Evolutionary conservation across 2,113 vertebrate species (phyloP), one percentile per base, ranked within the genome.

Genomic region (Malurus cyaneus): DNA sequence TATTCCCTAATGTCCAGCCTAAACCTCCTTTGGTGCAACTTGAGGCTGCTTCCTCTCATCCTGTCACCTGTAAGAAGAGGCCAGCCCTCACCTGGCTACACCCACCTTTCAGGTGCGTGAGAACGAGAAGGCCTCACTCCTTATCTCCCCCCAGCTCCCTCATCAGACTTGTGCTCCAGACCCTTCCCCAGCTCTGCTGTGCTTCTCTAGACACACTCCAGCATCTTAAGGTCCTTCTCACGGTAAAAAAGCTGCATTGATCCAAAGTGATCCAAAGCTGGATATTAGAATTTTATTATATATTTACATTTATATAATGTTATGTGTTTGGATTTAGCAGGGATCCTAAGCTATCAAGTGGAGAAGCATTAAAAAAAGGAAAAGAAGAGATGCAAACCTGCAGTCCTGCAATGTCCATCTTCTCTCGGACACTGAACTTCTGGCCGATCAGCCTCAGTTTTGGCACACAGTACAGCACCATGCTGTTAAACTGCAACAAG

Each of bases 391-490:
- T 10, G 96, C 98, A 39, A 91, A 99, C 99, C 99, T 99, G 99
- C 96, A 99, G 98, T 95, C 98, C 99, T 9, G 98, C 98, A 56
- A 99, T 99, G 97, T 99, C 98, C 72, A 99, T 99, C 97, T 98
- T 98, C 96, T 99, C 99, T 77, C 99, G 98, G 88, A 99, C 99
- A 8, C 99, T 99, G 97, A 99, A 99, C 97, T 99, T 99, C 97
- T 99, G 99, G 62, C 99, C 99, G 85, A 99, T 99, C 82, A 99
- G 98, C 86, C 99, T 96, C 84, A 99, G 98, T 92, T 99, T 99
- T 80, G 99, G 99, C 92, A 99, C 99, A 52, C 99, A 99, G 97
- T 99, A 99, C 36, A 99, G 98, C 93, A 99, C 95, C 99, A 99
- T 99, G 92, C 99, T 99, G 97, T 99, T 99, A 97, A 99, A 99